Base-by-base conservation (phyloP, 92 coral and sea anemone species). In the Micromussa lordhowensis region DNA sequence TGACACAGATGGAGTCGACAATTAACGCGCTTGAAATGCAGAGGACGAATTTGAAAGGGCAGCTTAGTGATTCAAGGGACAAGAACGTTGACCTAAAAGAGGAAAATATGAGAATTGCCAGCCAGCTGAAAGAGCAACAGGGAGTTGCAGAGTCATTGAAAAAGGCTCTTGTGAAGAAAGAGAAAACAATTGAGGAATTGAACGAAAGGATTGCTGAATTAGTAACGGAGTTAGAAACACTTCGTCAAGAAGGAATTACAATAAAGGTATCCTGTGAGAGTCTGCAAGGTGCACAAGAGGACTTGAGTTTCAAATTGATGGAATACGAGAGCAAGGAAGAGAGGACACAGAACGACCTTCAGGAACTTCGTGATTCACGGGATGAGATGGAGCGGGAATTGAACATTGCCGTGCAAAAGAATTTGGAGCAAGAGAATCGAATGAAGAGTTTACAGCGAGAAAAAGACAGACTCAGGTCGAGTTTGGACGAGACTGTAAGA, bases 71-170 rank as follows among this genome's bases (percentile, higher is more conserved):
- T 29, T 82, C 90, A 3, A 93, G 90, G 55, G 94, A 94, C 36
- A 95, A 91, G 51, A 83, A 84, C 26, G 82, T 93, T 61, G 91
- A 89, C 36, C 92, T 95, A 32, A 94, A 93, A 85, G 99, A 97
- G 61, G 95, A 94, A n/a, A 87, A 89, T 8, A 78, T 94, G 58
- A 93, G 88, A 51, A 78, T 92, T 38, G 83, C 91, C n/a, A 90
- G 96, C 57, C 98, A 94, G 68, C 90, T 94, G 19, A 90, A 87
- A 40, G 99, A 97, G 61, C 96, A 96, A 44, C 93, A 92, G 92
- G 95, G 96, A 72, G 44, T 95, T 15, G 90, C 95, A 0, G 98
- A 92, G 72, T 92, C 97, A 6, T 78, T 97, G 57, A 92, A 87
- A 49, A 90, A 92, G 32, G 74, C 94, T 26, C 84, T 97, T 24